Evolutionary conservation across 2,797 vertebrate genomes (phyloP).

Genomic region (Sparidentex hasta): DNA sequence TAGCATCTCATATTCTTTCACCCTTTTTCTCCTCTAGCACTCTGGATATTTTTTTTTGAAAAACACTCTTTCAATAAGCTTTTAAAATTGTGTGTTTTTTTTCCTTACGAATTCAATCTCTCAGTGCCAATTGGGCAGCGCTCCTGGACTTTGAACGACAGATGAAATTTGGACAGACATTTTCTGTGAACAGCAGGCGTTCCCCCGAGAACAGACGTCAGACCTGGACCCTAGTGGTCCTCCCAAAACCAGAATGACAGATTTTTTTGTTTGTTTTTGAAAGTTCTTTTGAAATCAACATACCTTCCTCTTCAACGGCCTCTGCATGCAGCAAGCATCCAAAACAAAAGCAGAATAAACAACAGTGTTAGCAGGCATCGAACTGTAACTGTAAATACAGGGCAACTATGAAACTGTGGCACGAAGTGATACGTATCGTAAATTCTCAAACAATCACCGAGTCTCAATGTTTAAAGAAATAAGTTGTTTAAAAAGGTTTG

Average conservation of each 20-base stretch:
- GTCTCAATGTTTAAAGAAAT: not conserved
- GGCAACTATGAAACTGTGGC: not conserved
- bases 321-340: slow-evolving; percentile 88
- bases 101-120: not conserved
- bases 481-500: too few species aligned
- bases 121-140: slow-evolving; percentile 40
- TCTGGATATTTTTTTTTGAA: not conserved
- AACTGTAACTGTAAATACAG: slow-evolving; percentile 21
- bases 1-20: slow-evolving; percentile 82
- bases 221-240: slow-evolving; percentile 61
- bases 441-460: slow-evolving; percentile 38
- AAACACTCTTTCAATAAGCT: not conserved
- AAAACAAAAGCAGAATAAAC: slow-evolving; percentile 81
- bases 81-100: not conserved
- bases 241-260: slow-evolving; percentile 75
- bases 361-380: slow-evolving; percentile 72
- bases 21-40: slow-evolving; percentile 72
- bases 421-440: not conserved
- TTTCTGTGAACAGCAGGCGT: slow-evolving; percentile 48
- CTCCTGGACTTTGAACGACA: slow-evolving; percentile 52
- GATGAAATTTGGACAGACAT: slow-evolving; percentile 47
- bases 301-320: slow-evolving; percentile 86
- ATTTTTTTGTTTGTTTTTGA: slow-evolving; percentile 42
- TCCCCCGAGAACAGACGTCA: slow-evolving; percentile 63
- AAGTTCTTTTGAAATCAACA: slow-evolving; percentile 67